Percentiles rank a stretch among this genome's conserved stretches.
Conservation (phyloP, 2,888 invertebrate genomes). For the Eugnorisma glareosa region DNA sequence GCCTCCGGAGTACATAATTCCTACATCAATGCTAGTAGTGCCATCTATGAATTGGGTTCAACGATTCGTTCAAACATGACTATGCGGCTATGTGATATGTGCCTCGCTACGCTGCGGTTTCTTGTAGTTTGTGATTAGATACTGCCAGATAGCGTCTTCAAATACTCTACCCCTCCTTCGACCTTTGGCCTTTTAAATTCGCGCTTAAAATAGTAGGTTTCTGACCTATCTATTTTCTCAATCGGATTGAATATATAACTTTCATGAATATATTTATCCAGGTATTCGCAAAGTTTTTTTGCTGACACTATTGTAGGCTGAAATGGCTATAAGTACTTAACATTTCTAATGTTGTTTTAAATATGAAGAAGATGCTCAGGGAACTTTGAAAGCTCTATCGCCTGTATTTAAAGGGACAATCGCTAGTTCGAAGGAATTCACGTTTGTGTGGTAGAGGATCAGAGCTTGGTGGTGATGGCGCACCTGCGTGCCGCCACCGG, state of each 20-base stretch:
- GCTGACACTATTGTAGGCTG: not conserved
- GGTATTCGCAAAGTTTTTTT: not conserved
- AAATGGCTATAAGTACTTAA: not conserved
- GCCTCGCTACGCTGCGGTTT: not conserved
- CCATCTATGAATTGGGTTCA: constrained; percentile 37
- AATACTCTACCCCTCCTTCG: not conserved
- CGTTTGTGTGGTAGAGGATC: not conserved
- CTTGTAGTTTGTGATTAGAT: constrained; percentile 13
- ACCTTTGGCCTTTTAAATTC: not conserved
- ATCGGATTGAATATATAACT: not conserved
- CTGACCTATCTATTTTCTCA: constrained; percentile 7
- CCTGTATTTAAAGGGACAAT: not conserved
- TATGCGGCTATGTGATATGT: not conserved
- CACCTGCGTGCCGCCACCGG: constrained; percentile 87
- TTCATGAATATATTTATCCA: not conserved
- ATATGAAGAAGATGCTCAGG: not conserved
- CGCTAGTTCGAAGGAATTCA: not conserved
- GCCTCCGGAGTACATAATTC: not conserved
- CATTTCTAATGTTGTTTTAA: not conserved
- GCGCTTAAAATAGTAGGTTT: not conserved
- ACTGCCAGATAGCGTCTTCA: constrained; percentile 26
- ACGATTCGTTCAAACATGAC: constrained; percentile 7
- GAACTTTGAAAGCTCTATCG: not conserved
- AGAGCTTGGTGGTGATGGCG: constrained; percentile 68
- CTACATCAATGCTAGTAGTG: constrained; percentile 23